phyloP scores from a whole-genome alignment of 2,797 vertebrate genomes.

The Notamacropus eugenii region DNA sequence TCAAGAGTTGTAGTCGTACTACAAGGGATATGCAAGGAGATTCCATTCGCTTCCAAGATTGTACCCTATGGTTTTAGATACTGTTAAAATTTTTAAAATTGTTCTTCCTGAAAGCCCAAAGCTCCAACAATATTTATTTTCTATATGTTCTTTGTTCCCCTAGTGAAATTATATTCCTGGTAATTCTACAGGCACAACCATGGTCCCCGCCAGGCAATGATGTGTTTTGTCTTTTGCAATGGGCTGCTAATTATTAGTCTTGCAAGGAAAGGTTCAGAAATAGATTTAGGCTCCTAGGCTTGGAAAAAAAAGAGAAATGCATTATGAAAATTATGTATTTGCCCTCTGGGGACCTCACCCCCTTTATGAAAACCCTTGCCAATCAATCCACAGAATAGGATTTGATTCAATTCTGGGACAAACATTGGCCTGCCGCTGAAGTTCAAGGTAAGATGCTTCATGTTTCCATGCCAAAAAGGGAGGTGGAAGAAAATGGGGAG shows the following conservation, averaged over 20 bases:
- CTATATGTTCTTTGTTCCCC: constrained; percentile 85
- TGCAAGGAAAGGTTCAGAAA: constrained; percentile 81
- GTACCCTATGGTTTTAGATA: constrained; percentile 30
- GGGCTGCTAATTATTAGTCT: constrained; percentile 83
- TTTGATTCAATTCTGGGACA: constrained; percentile 84
- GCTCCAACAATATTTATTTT: constrained; percentile 85
- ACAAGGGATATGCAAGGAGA: not conserved
- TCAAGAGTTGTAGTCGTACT: not conserved
- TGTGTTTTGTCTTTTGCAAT: constrained; percentile 76
- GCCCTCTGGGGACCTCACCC: constrained; percentile 83
- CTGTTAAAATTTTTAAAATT: constrained; percentile 62
- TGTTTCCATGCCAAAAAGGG: constrained; percentile 81
- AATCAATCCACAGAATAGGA: constrained; percentile 83
- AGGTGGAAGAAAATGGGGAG: constrained; percentile 81
- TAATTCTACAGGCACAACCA: constrained; percentile 79
- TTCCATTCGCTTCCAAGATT: constrained; percentile 57
- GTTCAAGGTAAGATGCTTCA: constrained; percentile 84
- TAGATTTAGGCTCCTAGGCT: constrained; percentile 80
- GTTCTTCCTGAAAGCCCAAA: constrained; percentile 60
- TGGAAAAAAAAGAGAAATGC: constrained; percentile 79
- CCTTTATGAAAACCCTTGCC: constrained; percentile 84
- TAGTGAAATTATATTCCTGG: constrained; percentile 81
- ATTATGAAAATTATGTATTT: constrained; percentile 85
- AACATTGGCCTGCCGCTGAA: constrained; percentile 84
- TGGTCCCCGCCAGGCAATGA: constrained; percentile 73